Evolutionary conservation across 1,140 invertebrate genomes (phyloP), one percentile per base, ranked within the genome.

Genomic region (Medauroidea extradentata): DNA sequence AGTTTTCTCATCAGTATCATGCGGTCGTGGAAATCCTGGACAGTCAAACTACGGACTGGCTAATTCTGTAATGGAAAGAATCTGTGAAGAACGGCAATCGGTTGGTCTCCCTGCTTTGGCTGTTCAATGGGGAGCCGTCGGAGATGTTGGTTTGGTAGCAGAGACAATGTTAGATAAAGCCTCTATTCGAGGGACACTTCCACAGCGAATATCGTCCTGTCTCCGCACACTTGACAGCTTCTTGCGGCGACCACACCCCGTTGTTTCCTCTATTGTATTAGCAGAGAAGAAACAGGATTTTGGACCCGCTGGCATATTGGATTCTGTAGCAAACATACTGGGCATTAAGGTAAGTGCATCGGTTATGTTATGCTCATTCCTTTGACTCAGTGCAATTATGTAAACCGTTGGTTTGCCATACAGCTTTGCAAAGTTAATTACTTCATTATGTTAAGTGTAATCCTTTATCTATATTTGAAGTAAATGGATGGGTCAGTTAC

Each of bases 11-110:
- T 93, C 90, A 46, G 88, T 95, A 3, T 88, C 86, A 25, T 93
- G 91, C 73, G 93, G 92, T 5, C 81, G 90, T 48, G 93, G 93
- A 59, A 95, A 96, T 73, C 83, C 85, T 42, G 93, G 93, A 2
- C 93, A 95, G 74, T 84, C 88, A 0, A 96, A 94, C 73, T 96
- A 96, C 71, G 93, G 85, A 38, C 81, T 85, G 75, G 81, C 85
- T 7, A 89, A 88, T 72, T 86, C 85, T 0, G 75, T 86, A 11
- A 88, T 89, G 86, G 87, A 89, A 72, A 78, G 84, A 57, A 82
- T 89, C 53, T 85, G 86, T 64, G 85, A 88, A 66, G 63, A 73
- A 62, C 75, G 86, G 27, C 71, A 75, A 61, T 70, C 69, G 18
- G 75, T 81, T 3, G 83, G 84, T 2, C 75, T 85, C 1, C 85